Conservation (phyloP, 2,797 vertebrate genomes). For the Notolepis coatsorum region DNA sequence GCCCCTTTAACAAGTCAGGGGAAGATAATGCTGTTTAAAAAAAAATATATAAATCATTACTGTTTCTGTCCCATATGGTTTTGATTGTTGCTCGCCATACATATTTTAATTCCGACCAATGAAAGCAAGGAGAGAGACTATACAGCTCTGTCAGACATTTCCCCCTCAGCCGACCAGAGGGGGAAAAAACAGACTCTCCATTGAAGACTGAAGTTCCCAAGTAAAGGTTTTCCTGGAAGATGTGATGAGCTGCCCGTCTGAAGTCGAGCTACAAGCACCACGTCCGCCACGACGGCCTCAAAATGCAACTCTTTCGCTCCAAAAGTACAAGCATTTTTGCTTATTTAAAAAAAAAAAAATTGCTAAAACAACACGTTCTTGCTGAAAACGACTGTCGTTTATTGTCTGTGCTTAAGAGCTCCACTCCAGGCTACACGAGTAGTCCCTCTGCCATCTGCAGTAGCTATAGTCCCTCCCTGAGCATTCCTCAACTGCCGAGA, state of each 20-base stretch:
- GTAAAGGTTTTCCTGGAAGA: conserved; percentile 50
- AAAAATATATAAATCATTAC: conserved; percentile 70
- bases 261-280: conserved; percentile 24
- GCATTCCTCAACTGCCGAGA: conserved; percentile 84
- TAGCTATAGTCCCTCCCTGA: conserved; percentile 82
- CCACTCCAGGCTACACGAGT: conserved; percentile 76
- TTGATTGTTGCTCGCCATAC: conserved; percentile 50
- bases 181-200: conserved; percentile 37
- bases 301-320: conserved; percentile 2
- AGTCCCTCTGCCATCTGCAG: conserved; percentile 83
- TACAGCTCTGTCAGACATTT: conserved; percentile 44
- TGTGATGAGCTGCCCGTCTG: conserved; percentile 22
- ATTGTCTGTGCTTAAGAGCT: conserved; percentile 76
- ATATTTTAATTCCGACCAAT: conserved; percentile 51
- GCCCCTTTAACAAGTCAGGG: conserved; percentile 68
- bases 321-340: conserved; percentile 22
- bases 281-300: conserved; percentile 7
- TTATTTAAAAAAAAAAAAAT: conserved; percentile 55
- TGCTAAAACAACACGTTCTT: conserved; percentile 47
- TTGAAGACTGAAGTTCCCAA: conserved; percentile 32
- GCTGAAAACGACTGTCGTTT: conserved; percentile 70
- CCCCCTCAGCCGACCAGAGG: conserved; percentile 47
- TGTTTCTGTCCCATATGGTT: conserved; percentile 65
- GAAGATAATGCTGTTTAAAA: conserved; percentile 67
- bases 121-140: conserved; percentile 30